Conservation (phyloP, 1,140 invertebrate genomes). For the Tetragonula clypearis region DNA sequence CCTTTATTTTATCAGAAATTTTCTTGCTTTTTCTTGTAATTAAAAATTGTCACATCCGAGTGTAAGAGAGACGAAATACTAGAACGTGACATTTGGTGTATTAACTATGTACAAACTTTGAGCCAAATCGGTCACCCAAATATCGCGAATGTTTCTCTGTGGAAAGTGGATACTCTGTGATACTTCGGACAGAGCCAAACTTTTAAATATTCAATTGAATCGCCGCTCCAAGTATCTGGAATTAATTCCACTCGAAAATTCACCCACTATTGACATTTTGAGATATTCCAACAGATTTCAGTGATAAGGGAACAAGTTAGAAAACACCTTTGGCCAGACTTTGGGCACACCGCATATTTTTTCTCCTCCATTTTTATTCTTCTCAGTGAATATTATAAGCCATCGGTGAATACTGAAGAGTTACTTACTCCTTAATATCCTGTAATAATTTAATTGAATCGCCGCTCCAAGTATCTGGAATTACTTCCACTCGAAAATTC, state of each 20-base stretch:
- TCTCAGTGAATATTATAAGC: too few species aligned
- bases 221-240: background rate
- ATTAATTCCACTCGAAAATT: background rate
- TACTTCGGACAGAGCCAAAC: conserved; percentile 12
- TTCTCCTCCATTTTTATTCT: too few species aligned
- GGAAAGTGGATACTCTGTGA: background rate
- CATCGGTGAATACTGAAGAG: too few species aligned
- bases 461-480: background rate
- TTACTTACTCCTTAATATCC: too few species aligned
- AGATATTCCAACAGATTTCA: too few species aligned
- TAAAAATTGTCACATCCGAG: background rate
- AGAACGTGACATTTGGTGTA: background rate
- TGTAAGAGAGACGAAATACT: background rate
- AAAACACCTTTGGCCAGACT: too few species aligned
- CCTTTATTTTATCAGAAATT: background rate
- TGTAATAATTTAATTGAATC: background rate
- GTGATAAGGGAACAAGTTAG: too few species aligned
- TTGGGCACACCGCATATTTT: too few species aligned
- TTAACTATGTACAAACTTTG: conserved; percentile 6
- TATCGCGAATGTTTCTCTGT: background rate
- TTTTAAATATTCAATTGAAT: conserved; percentile 17
- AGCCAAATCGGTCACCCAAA: conserved; percentile 21
- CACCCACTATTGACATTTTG: background rate
- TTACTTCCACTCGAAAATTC: background rate
- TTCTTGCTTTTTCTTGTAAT: background rate